These are phyloP conservation scores for Dipodomys spectabilis DNA, from an alignment of 2,113 vertebrate genomes.

Conservation along the genomic window DNA sequence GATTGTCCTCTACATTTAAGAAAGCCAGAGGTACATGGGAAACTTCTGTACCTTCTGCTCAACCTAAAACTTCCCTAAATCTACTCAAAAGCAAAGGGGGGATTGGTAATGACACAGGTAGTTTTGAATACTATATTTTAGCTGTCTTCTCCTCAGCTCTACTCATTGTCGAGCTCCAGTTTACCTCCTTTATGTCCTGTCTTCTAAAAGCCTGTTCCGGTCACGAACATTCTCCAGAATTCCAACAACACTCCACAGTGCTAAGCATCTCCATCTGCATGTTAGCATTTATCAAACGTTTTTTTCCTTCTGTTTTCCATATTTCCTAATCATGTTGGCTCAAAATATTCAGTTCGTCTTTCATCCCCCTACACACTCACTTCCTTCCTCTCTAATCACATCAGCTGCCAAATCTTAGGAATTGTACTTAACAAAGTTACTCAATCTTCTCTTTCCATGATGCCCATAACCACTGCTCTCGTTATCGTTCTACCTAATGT, in stretches of 20 bases:
- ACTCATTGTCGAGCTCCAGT: background rate
- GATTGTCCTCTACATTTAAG: background rate
- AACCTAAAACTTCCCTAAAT: background rate
- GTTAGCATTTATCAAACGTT: background rate
- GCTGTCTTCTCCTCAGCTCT: background rate
- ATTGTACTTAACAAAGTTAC: background rate
- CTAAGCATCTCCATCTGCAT: conserved; percentile 15
- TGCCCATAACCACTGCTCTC: background rate
- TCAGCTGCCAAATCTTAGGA: background rate
- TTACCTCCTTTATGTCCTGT: background rate
- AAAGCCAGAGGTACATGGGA: background rate
- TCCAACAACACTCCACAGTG: background rate
- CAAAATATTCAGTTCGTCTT: conserved; percentile 5
- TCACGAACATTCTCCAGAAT: background rate
- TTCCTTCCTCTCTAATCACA: background rate
- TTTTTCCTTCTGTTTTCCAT: conserved; percentile 48
- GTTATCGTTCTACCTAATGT: background rate
- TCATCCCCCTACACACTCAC: background rate
- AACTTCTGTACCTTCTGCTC: background rate
- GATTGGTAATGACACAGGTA: no score
- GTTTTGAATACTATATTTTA: background rate
- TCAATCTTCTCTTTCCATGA: background rate
- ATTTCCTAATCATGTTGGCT: conserved; percentile 36
- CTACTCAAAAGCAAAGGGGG: background rate
- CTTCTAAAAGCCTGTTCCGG: background rate